Evolutionary conservation across 2,113 vertebrate genomes (phyloP).

Genomic region (Ursus arctos): DNA sequence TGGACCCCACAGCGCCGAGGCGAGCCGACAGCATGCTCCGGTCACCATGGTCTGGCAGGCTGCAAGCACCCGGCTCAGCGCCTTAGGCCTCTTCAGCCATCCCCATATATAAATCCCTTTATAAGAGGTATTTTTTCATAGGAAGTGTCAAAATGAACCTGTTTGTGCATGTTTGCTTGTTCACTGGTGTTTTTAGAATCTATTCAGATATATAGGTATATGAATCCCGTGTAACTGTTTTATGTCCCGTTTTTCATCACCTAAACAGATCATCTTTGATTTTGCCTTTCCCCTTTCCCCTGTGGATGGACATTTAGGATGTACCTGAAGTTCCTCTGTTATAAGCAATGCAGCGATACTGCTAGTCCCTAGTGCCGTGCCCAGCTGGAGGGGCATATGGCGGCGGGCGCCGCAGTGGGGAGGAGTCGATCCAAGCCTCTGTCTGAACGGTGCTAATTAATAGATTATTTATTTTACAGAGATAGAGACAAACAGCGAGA

Average conservation of each 20-base stretch:
- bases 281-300: background rate
- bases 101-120: no score
- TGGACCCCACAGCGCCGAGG: background rate
- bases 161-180: background rate
- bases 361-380: background rate
- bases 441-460: background rate
- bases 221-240: background rate
- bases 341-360: background rate
- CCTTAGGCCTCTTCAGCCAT: rapidly evolving
- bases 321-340: background rate
- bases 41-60: background rate
- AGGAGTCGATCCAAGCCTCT: background rate
- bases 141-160: background rate
- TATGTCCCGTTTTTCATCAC: background rate
- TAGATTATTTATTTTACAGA: background rate
- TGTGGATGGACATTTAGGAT: background rate
- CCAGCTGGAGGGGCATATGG: background rate
- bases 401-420: no score
- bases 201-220: background rate
- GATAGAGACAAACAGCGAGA: no score
- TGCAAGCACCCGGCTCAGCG: rapidly evolving
- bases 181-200: background rate
- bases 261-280: background rate
- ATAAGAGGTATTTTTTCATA: background rate
- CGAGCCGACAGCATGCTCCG: rapidly evolving